A percentile compares a stretch with the other conserved stretches of the same genome.
These are phyloP conservation scores for Diplolepis rosae DNA, from an alignment of 2,888 invertebrate genomes.

Conservation along the genomic window DNA sequence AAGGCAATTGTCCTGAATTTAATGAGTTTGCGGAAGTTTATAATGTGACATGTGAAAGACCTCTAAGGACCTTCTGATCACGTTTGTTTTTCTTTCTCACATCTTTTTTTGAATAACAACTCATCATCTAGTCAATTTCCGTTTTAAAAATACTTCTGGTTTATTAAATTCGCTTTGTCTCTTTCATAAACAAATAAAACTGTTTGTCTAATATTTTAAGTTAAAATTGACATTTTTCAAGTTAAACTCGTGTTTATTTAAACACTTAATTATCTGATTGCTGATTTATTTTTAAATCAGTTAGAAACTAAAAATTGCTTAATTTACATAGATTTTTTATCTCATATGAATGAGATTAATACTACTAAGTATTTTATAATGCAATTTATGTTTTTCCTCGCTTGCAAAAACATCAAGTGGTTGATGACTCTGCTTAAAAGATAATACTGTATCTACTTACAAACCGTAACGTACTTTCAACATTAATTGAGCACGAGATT, in stretches of 20 bases:
- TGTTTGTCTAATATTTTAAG: no score
- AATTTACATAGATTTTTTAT: background rate
- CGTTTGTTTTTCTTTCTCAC: conserved; percentile 39
- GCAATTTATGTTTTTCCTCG: background rate
- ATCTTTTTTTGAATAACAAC: conserved; percentile 38
- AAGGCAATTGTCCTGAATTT: conserved; percentile 44
- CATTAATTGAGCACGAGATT: conserved; percentile 49
- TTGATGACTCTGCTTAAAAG: conserved; percentile 36
- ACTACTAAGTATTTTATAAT: background rate
- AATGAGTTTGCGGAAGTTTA: conserved; percentile 38
- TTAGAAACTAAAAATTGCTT: no score
- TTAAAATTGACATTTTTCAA: no score
- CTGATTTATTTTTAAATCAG: no score
- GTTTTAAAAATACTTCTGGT: background rate
- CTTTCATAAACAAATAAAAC: no score
- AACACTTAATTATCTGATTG: no score
- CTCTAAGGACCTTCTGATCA: conserved; percentile 23
- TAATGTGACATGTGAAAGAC: conserved; percentile 18
- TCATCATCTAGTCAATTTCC: conserved; percentile 43
- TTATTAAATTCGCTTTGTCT: no score
- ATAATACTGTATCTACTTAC: conserved; percentile 56
- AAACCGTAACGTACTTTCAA: conserved; percentile 52
- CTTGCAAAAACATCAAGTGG: conserved; percentile 33
- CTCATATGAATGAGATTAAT: background rate
- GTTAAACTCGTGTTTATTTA: no score